A percentile compares a stretch with the other conserved stretches of the same genome.
Evolutionary conservation across 23 tunicate genomes (phyloP).

Genomic region (Botrylloides violaceus): DNA sequence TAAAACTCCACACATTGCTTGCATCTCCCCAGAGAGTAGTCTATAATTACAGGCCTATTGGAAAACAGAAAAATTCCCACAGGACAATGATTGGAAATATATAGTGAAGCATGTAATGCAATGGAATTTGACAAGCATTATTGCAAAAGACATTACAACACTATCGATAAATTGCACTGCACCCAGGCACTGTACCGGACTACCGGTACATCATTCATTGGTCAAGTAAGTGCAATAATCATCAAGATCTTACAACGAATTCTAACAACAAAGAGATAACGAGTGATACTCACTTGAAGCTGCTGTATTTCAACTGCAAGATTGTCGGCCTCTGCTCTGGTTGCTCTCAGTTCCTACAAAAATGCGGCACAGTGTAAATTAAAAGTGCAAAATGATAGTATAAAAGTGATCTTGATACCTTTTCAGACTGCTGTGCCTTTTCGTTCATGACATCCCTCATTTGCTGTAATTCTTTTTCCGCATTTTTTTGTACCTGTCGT

Average conservation of each 20-base stretch:
- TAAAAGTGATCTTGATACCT: conserved; percentile 15
- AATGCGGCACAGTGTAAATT: too few relatives aligned
- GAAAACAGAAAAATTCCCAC: too few relatives aligned
- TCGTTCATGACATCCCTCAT: conserved; percentile 66
- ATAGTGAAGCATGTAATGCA: neutral
- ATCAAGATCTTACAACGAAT: neutral
- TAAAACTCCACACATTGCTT: too few relatives aligned
- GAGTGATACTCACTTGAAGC: neutral
- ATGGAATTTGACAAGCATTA: too few relatives aligned
- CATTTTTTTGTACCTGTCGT: conserved; percentile 28
- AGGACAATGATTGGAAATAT: too few relatives aligned
- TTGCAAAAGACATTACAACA: too few relatives aligned
- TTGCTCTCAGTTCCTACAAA: conserved; percentile 26
- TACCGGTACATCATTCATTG: neutral
- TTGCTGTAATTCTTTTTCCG: conserved; percentile 47
- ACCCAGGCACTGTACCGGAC: too few relatives aligned
- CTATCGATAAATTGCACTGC: too few relatives aligned
- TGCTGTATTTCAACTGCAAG: conserved; percentile 3
- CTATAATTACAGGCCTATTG: too few relatives aligned
- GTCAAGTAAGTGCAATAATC: neutral
- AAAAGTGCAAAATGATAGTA: neutral
- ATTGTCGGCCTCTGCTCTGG: conserved; percentile 1
- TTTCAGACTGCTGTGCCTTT: conserved; percentile 51
- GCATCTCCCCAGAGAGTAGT: too few relatives aligned
- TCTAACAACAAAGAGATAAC: neutral